Base-by-base conservation (phyloP, 2,888 invertebrate genomes). In the Zhuqinia jingwanae region DNA sequence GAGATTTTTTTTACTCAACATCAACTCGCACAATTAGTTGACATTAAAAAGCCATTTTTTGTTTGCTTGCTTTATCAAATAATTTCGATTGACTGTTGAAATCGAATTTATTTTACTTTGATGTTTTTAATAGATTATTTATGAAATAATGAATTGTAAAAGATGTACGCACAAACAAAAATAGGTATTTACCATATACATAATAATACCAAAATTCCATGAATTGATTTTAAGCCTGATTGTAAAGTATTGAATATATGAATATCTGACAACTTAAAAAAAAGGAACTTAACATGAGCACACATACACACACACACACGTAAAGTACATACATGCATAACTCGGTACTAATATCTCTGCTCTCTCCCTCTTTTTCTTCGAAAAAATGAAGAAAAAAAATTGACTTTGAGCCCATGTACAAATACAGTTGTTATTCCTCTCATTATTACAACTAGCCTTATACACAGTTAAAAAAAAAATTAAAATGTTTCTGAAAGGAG, bases 71-170 rank as follows among this genome's bases (percentile, higher is more conserved):
- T n/a, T n/a, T n/a, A n/a, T n/a, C n/a, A n/a, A n/a, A n/a, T n/a
- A n/a, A n/a, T n/a, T n/a, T n/a, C n/a, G n/a, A n/a, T n/a, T n/a
- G n/a, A n/a, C n/a, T n/a, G n/a, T 45, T 17, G 27, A 17, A 20
- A 30, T 76, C 17, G n/a, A 17, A 58, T 53, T 15, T 70, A 17
- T 11, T 42, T n/a, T 25, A 8, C 50, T 47, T 70, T 25, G 47
- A 70, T 47, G 47, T 70, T 70, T 36, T 58, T 77, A 60, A 60
- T 60, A 60, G 60, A 58, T 77, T 36, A 58, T 8, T 77, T 36
- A 58, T 8, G 27, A 77, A 60, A 77, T 60, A 77, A 77, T 60
- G 75, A 75, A 25, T 53, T 68, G 68, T 68, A 68, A 68, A 36
- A 15, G 1, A n/a, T 73, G 25, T 10, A 27, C 22, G 25, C 30